Evolutionary conservation across 2,113 vertebrate species (phyloP).

Genomic region (Lagopus leucura): DNA sequence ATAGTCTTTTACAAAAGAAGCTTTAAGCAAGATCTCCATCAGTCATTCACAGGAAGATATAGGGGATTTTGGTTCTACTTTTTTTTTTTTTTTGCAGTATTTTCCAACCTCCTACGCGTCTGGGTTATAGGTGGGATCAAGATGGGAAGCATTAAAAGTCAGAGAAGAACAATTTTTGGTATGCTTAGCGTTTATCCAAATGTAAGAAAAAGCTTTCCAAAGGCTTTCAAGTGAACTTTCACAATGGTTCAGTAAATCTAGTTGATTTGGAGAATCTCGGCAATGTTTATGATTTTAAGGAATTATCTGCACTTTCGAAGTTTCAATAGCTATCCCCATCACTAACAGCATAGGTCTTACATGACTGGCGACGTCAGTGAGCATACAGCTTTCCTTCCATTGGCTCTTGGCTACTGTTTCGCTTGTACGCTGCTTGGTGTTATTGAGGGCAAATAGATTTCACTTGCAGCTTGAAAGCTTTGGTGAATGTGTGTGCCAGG

Average conservation of each 20-base stretch:
- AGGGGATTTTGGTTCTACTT: not conserved
- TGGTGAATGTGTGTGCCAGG: not conserved
- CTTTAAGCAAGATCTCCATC: not conserved
- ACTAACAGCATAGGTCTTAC: not conserved
- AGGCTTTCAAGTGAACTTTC: not conserved
- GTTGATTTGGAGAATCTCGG: not conserved
- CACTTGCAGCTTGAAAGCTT: constrained; percentile 50
- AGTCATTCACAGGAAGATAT: not conserved
- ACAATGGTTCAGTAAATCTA: not conserved
- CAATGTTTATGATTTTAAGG: not conserved
- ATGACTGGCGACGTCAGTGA: not conserved
- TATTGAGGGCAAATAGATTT: constrained; percentile 76
- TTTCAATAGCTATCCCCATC: constrained; percentile 4
- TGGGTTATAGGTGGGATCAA: constrained; percentile 38
- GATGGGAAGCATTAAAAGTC: constrained; percentile 31
- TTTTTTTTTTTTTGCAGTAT: constrained; percentile 12
- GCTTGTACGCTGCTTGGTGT: constrained; percentile 46
- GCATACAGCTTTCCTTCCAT: constrained; percentile 52
- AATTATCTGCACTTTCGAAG: not conserved
- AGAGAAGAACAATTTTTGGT: not conserved
- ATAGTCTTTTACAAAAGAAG: not conserved
- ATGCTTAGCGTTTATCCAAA: not conserved
- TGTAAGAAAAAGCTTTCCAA: not conserved
- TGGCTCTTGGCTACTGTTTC: constrained; percentile 72
- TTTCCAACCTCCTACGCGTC: constrained; percentile 38